phyloP scores from a whole-genome alignment of 2,888 invertebrate species.

The Apoda limacodes region DNA sequence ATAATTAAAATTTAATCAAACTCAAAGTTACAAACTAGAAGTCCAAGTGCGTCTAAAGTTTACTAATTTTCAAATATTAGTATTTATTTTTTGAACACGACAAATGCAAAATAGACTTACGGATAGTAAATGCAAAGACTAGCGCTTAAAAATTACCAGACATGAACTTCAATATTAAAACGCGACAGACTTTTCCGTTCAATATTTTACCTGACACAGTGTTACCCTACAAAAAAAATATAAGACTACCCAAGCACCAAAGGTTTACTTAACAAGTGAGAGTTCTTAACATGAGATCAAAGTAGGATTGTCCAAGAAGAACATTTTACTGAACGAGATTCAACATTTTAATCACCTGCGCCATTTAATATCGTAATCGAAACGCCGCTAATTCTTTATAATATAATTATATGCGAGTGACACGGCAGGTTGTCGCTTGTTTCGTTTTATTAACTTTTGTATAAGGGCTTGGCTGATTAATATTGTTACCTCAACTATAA shows the following conservation, averaged over 20 bases:
- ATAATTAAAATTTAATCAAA: no score
- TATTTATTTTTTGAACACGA: no score
- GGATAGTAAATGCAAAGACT: constrained; percentile 36
- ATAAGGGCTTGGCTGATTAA: constrained; percentile 8
- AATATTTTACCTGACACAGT: constrained; percentile 1
- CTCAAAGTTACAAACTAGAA: no score
- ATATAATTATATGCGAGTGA: no score
- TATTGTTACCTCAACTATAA: constrained; percentile 4
- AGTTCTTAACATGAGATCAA: constrained; percentile 44
- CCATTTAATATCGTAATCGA: no score
- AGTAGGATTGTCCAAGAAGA: constrained; percentile 41
- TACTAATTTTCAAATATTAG: no score
- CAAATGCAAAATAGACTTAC: constrained; percentile 10
- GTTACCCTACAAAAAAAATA: constrained; percentile 22
- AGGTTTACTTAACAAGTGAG: constrained; percentile 28
- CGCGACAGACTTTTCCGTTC: neutral
- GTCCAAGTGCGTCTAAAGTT: no score
- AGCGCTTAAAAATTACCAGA: constrained; percentile 20
- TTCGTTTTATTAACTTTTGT: no score
- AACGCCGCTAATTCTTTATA: no score
- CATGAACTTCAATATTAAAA: neutral
- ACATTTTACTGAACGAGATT: constrained; percentile 23
- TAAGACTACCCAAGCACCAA: constrained; percentile 46
- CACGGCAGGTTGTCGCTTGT: no score
- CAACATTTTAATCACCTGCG: constrained; percentile 18